Base-by-base conservation (phyloP, 2,888 invertebrate species). In the Drosophila histrio region DNA sequence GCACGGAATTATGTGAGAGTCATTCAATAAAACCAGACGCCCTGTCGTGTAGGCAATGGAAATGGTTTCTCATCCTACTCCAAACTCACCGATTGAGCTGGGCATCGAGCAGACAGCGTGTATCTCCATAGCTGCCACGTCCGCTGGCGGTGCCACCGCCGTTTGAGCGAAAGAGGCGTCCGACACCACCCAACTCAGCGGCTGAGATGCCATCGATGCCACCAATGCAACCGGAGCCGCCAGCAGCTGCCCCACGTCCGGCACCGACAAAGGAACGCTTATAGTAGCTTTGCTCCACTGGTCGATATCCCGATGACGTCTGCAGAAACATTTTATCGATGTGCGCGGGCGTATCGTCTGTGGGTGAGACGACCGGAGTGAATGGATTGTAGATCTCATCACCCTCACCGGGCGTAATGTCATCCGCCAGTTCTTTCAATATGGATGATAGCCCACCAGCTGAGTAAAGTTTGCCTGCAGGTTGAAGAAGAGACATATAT, bases 351-450 rank as follows among this genome's bases (percentile, higher is more conserved):
- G 91, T 90, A 81, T 91, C 91, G 67, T 91, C 91, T 36, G 92
- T 91, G 77, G 92, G 92, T 54, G 92, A 92, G 75, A 92, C 91
- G 71, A 92, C 92, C 66, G 92, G 92, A 79, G 92, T 92, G 84
- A 92, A 92, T 78, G 92, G 92, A 90, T 92, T 92, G 85, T 92
- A 92, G 79, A 92, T 92, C 84, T 92, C 92, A 75, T 92, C 92
- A 57, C 91, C 91, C 62, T 90, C 90, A 47, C 85, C 89, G 57
- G 92, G 92, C 49, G 92, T 88, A 68, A 92, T 91, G 83, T 92
- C 92, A 76, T 92, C 92, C 52, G 91, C 90, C 81, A 92, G 89
- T 72, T 92, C 92, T 77, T 91, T 91, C 50, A 92, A 76, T 74
- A 92, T 90, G 49, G 91, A 91, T 56, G 91, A 89, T 65, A 92